These are phyloP conservation scores for Tryphoninae sp. DNA, from an alignment of 2,888 invertebrate genomes.

Conservation along the genomic window DNA sequence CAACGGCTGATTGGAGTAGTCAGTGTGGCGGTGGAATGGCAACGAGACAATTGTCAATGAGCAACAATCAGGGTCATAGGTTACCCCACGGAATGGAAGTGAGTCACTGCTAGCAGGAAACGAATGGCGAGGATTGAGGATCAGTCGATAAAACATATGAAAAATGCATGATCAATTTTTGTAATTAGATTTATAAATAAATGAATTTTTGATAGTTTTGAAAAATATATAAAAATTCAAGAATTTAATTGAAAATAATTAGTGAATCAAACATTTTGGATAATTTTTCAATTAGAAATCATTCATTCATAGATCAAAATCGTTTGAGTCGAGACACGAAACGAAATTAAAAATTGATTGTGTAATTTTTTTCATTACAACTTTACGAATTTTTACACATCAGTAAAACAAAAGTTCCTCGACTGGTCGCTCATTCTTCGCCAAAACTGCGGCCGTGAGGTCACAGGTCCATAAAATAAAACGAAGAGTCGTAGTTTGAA, in stretches of 20 bases:
- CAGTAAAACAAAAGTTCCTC: background rate
- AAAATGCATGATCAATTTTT: background rate
- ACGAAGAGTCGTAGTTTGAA: background rate
- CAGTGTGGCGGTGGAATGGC: slow-evolving; percentile 82
- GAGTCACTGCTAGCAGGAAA: slow-evolving; percentile 75
- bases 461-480: slow-evolving; percentile 38
- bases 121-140: slow-evolving; percentile 54
- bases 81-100: slow-evolving; percentile 76
- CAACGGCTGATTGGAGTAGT: slow-evolving; percentile 95
- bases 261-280: too few relatives aligned
- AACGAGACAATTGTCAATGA: slow-evolving; percentile 77
- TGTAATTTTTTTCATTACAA: background rate
- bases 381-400: background rate
- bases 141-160: background rate
- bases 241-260: too few relatives aligned
- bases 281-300: too few relatives aligned
- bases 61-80: slow-evolving; percentile 74
- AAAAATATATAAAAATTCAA: too few relatives aligned
- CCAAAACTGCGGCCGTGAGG: slow-evolving; percentile 17
- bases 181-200: too few relatives aligned
- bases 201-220: too few relatives aligned
- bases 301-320: too few relatives aligned
- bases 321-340: background rate
- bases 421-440: slow-evolving; percentile 26
- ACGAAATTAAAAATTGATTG: background rate